A percentile compares a stretch with the other conserved stretches of the same genome.
These are phyloP conservation scores for Apodemus sylvaticus DNA, from an alignment of 2,113 vertebrate species.

Conservation along the genomic window DNA sequence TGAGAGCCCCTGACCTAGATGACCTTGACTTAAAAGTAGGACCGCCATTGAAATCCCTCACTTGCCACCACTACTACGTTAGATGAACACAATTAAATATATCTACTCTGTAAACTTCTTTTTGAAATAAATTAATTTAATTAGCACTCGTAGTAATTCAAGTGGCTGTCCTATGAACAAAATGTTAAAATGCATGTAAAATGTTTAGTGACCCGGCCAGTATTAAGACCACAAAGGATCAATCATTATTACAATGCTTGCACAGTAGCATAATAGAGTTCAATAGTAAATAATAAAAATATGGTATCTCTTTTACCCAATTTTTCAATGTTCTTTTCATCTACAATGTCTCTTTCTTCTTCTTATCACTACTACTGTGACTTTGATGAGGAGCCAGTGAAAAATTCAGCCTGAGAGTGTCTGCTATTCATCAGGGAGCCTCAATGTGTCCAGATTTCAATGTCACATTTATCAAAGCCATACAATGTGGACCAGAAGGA, in stretches of 20 bases:
- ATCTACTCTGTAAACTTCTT: slow-evolving; percentile 4
- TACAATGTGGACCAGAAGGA: not conserved
- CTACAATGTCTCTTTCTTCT: not conserved
- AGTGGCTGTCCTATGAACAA: not conserved
- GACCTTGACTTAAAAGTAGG: not conserved
- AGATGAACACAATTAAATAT: not conserved
- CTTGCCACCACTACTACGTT: not conserved
- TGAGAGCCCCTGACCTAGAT: not conserved
- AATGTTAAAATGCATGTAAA: not conserved
- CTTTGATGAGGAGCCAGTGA: not conserved
- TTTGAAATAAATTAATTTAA: slow-evolving; percentile 14
- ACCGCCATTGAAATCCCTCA: not conserved
- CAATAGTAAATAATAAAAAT: not conserved
- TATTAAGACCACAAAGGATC: not conserved
- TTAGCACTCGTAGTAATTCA: not conserved
- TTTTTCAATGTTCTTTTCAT: slow-evolving; percentile 1
- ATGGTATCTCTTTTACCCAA: not conserved
- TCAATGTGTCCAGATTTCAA: not conserved
- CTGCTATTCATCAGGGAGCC: not conserved
- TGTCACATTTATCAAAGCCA: not conserved
- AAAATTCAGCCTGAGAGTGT: not conserved
- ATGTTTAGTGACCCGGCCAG: not conserved
- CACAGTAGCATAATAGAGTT: not conserved
- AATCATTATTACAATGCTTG: not conserved
- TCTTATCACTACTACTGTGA: not conserved